Base-by-base conservation (phyloP, 2,113 vertebrate species). In the Hoplias malabaricus region DNA sequence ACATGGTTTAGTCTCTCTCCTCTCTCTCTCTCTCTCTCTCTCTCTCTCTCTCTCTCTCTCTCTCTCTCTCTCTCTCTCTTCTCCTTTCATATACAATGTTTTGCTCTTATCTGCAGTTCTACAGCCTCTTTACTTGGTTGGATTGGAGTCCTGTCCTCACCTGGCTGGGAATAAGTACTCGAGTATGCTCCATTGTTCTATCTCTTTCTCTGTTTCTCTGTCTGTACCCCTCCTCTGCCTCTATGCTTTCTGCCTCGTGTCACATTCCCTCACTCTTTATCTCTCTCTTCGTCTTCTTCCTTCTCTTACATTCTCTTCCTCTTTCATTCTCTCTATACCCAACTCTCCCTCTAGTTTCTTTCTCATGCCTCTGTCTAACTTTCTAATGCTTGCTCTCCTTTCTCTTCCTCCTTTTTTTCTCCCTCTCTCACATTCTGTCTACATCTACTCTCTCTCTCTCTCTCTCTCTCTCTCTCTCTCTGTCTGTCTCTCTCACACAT, bases 211-310 rank as follows among this genome's bases (percentile, higher is more conserved):
- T 3, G 11, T 16, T 46, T 46, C 43, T 16, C 43, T 46, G 3
- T 46, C 43, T 46, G 43, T 4, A 2, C 16, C 43, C 16, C 43
- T 46, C 43, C 16, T 46, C 43, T n/a, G n/a, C n/a, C n/a, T n/a
- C n/a, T n/a, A n/a, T n/a, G n/a, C n/a, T n/a, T n/a, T n/a, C n/a
- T n/a, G n/a, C n/a, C n/a, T n/a, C n/a, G n/a, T n/a, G n/a, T 82
- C 73, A 79, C 83, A 84, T 86, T 89, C 14, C 69, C 56, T 16
- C 85, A 84, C 27, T 4, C 33, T 69, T 13, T 57, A 13, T 27
- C 25, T 57, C 54, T 29, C 13, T 29, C 10, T 62, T 33, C n/a
- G n/a, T n/a, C 85, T 83, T 9, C 7, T 25, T 69, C 13, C 31
- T 19, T 29, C 11, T 59, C 56, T 31, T 5, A 31, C 25, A 46